Evolutionary conservation across 2,888 invertebrate species (phyloP).

Genomic region (Lysandra coridon): DNA sequence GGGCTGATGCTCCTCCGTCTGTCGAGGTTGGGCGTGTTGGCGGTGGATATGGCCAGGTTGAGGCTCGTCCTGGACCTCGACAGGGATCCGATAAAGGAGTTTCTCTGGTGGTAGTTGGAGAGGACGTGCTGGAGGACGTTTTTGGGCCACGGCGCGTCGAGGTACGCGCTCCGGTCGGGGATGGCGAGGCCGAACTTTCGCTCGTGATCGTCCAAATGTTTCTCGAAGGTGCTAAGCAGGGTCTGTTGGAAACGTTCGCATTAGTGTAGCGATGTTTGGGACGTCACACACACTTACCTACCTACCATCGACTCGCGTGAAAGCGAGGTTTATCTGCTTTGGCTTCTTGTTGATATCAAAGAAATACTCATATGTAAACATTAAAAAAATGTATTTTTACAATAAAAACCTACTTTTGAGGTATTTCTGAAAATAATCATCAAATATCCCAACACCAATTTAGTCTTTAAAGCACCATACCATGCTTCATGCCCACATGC

Average conservation of each 20-base stretch:
- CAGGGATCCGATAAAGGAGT: constrained; percentile 76
- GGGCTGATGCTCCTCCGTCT: constrained; percentile 65
- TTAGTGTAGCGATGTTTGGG: constrained; percentile 46
- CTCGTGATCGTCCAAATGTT: constrained; percentile 72
- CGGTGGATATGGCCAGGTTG: constrained; percentile 58
- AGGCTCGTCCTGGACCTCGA: constrained; percentile 80
- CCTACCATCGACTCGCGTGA: constrained; percentile 23
- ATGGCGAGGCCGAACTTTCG: constrained; percentile 66
- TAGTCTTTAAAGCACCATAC: constrained; percentile 35
- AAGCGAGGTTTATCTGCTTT: background rate
- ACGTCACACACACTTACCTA: constrained; percentile 50
- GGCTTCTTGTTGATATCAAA: background rate
- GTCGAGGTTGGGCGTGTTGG: constrained; percentile 60
- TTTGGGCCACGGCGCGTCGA: constrained; percentile 69
- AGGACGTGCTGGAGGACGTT: constrained; percentile 71
- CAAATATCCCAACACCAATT: constrained; percentile 38
- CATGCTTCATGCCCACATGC: constrained; percentile 37
- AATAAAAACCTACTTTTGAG: background rate
- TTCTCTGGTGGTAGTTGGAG: constrained; percentile 63
- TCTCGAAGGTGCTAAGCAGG: constrained; percentile 60
- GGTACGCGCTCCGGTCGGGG: constrained; percentile 55
- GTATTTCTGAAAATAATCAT: background rate
- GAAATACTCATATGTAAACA: background rate
- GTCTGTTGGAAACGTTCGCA: constrained; percentile 54
- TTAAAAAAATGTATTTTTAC: background rate